Evolutionary conservation across 2,797 vertebrate genomes (phyloP).

Genomic region (Threskiornis aethiopicus): DNA sequence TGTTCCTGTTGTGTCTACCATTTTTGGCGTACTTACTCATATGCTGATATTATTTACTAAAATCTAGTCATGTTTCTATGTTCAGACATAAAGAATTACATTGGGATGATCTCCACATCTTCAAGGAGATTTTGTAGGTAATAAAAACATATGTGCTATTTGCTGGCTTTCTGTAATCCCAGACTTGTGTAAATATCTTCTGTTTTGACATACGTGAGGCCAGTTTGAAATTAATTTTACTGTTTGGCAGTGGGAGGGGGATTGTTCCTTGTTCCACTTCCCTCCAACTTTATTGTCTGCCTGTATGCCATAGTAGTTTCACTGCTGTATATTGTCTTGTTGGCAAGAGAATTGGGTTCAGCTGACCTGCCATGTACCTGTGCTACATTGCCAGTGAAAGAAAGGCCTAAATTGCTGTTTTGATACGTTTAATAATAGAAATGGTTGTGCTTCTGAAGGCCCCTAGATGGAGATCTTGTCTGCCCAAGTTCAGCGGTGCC

Average conservation of each 20-base stretch:
- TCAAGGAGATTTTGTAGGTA: not conserved
- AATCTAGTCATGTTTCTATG: not conserved
- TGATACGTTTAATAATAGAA: not conserved
- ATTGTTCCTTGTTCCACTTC: not conserved
- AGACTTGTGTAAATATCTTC: not conserved
- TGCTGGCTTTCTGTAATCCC: not conserved
- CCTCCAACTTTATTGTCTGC: not conserved
- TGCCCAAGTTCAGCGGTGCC: not conserved
- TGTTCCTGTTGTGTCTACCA: not conserved
- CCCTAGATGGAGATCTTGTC: constrained; percentile 10
- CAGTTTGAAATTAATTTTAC: not conserved
- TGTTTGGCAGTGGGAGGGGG: not conserved
- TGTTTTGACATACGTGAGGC: not conserved
- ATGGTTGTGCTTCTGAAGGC: not conserved
- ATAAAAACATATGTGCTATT: not conserved
- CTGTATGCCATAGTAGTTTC: not conserved
- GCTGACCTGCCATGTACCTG: not conserved
- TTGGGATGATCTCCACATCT: not conserved
- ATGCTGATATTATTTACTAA: not conserved
- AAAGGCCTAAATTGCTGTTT: not conserved
- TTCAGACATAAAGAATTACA: not conserved
- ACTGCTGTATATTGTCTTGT: not conserved
- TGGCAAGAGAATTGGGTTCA: not conserved
- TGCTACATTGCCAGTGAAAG: not conserved
- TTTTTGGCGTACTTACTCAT: not conserved